Percentiles rank a stretch among this genome's conserved stretches.
phyloP scores from a whole-genome alignment of 2,888 invertebrate species.

The Melieria crassipennis region DNA sequence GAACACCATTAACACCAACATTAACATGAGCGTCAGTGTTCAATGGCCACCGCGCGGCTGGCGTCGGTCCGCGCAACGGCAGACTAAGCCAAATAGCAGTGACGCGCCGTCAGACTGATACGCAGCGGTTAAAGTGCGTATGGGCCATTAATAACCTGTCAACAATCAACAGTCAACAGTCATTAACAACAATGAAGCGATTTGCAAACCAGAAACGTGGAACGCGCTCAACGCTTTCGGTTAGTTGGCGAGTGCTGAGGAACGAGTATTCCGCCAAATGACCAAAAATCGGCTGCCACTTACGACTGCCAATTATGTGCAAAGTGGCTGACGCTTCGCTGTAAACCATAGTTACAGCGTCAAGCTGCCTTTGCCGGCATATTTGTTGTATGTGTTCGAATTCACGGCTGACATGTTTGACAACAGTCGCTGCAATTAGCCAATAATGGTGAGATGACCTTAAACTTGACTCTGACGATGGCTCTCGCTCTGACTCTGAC shows the following conservation, averaged over 20 bases:
- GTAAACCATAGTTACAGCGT: conserved; percentile 13
- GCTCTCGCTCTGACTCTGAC: conserved; percentile 1
- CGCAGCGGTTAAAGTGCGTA: neutral
- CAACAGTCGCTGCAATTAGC: conserved; percentile 29
- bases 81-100: too few relatives aligned
- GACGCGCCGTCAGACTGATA: too few relatives aligned
- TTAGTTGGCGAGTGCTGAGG: neutral
- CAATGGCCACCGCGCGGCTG: too few relatives aligned
- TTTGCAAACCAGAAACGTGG: neutral
- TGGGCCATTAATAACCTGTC: conserved; percentile 1
- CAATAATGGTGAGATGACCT: conserved; percentile 33
- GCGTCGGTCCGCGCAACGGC: too few relatives aligned
- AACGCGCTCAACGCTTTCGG: neutral
- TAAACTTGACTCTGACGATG: conserved; percentile 34
- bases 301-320: conserved; percentile 2
- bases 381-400: neutral
- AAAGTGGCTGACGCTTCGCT: neutral
- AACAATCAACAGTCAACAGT: neutral
- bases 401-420: conserved; percentile 2
- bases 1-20: too few relatives aligned
- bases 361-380: neutral
- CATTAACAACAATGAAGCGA: neutral
- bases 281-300: neutral
- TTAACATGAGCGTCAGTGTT: too few relatives aligned
- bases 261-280: too few relatives aligned